phyloP scores from a whole-genome alignment of 2,113 vertebrate genomes.

The Hippoglossus stenolepis region DNA sequence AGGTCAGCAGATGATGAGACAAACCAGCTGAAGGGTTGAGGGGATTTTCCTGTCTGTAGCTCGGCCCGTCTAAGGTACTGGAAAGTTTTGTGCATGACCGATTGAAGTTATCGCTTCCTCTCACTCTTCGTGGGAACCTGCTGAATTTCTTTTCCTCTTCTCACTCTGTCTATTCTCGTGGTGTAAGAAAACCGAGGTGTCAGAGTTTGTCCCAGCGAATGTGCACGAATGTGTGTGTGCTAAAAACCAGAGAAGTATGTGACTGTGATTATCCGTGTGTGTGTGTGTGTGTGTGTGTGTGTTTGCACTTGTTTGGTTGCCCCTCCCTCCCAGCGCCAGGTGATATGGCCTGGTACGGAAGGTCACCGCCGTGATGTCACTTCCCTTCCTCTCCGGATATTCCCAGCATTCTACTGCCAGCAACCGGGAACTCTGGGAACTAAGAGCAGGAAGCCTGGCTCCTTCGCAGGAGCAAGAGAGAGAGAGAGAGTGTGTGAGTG shows the following conservation, averaged over 20 bases:
- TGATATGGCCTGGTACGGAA: constrained; percentile 82
- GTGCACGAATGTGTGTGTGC: background rate
- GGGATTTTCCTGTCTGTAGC: constrained; percentile 26
- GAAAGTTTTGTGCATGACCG: constrained; percentile 53
- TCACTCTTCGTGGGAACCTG: constrained; percentile 56
- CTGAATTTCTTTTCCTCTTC: constrained; percentile 9
- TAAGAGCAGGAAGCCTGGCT: constrained; percentile 81
- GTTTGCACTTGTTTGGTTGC: constrained; percentile 52
- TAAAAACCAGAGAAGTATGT: constrained; percentile 14
- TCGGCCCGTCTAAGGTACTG: constrained; percentile 18
- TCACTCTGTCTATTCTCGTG: constrained; percentile 22
- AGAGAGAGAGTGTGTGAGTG: background rate
- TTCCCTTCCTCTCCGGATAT: constrained; percentile 87
- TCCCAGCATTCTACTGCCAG: constrained; percentile 85
- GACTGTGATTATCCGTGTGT: background rate
- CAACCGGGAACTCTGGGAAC: constrained; percentile 82
- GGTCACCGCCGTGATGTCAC: constrained; percentile 83
- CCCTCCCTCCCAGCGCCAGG: constrained; percentile 76
- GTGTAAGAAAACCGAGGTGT: constrained; percentile 22
- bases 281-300: constrained; percentile 16
- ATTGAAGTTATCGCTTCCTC: constrained; percentile 56
- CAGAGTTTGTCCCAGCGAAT: background rate
- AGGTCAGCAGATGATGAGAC: constrained; percentile 1
- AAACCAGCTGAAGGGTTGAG: constrained; percentile 18
- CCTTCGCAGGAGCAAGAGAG: constrained; percentile 53